A percentile compares a stretch with the other conserved stretches of the same genome.
These are phyloP conservation scores for Boloria euphrosyne DNA, from an alignment of 2,888 invertebrate species.

Conservation along the genomic window DNA sequence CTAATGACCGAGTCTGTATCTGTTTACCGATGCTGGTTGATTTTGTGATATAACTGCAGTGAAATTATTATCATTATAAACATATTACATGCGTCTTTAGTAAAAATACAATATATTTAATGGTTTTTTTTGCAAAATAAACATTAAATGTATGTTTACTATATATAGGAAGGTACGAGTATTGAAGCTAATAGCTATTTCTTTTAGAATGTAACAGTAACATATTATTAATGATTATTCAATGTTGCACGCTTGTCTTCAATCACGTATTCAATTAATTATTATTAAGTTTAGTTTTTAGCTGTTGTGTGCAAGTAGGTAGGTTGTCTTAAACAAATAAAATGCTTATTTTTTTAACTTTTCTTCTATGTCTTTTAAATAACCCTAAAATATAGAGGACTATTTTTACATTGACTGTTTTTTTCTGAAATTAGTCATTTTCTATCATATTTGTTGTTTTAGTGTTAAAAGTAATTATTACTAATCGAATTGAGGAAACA, in stretches of 20 bases:
- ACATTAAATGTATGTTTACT: too few relatives aligned
- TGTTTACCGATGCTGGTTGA: slow-evolving; percentile 17
- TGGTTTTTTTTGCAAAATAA: too few relatives aligned
- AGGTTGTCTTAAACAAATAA: too few relatives aligned
- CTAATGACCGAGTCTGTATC: slow-evolving; percentile 57
- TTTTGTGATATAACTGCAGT: slow-evolving; percentile 1
- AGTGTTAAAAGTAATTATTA: neutral
- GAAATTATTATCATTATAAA: neutral
- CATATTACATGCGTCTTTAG: neutral
- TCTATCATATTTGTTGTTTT: neutral
- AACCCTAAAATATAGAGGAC: too few relatives aligned
- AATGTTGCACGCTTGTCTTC: slow-evolving; percentile 18
- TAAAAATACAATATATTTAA: too few relatives aligned
- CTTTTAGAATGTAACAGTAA: slow-evolving; percentile 2
- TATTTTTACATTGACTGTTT: too few relatives aligned
- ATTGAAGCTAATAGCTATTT: neutral
- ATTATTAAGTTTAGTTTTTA: too few relatives aligned
- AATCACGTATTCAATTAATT: slow-evolving; percentile 4
- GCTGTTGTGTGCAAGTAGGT: too few relatives aligned
- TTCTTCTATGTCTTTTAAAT: too few relatives aligned
- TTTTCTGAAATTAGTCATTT: too few relatives aligned
- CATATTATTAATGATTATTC: slow-evolving; percentile 27
- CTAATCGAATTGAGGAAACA: slow-evolving; percentile 6
- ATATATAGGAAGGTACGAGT: too few relatives aligned
- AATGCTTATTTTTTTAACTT: too few relatives aligned